Base-by-base conservation (phyloP, 2,888 invertebrate genomes). In the Trichogramma evanescens region DNA sequence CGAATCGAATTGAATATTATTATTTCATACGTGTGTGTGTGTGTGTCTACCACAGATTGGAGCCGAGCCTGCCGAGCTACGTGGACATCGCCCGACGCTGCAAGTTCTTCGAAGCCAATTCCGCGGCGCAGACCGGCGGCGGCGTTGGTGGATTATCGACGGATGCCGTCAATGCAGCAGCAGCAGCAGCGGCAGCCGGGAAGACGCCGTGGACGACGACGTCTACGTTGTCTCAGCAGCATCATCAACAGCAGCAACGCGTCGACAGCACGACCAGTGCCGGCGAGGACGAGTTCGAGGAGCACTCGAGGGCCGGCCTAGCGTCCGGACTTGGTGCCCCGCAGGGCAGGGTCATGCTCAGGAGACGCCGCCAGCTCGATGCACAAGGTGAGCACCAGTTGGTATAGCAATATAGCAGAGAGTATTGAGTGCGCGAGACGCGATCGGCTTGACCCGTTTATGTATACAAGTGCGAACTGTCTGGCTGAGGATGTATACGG, bases 241-340 rank as follows among this genome's bases (percentile, higher is more conserved):
- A 61, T 26, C 26, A 26, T 26, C 26, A 26, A 2, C 26, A 26
- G 26, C 26, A 26, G 26, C 26, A 26, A 26, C 26, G 26, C 26
- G 26, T 26, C 8, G 77, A 77, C 66, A 78, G 77, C 59, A 77
- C 76, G 7, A 77, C 76, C 4, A 77, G 77, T 62, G 77, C 77
- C 4, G 77, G 77, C 1, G 77, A 77, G 60, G 77, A 77, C 51
- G 77, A 77, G 43, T 71, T 73, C 3, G 72, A 74, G 42, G 69
- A 70, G 51, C 71, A 71, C 50, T 64, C 64, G 1, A 67, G 71
- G 7, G 70, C 70, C 52, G 60, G 63, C 6, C 61, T 64, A 5
- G 68, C 74, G 66, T 59, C 67, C 5, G 70, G 69, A 8, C 26
- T 26, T 26, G 70, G 70, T 3, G 66, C 70, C 10, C 71, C 73